These are phyloP conservation scores for Cariama cristata DNA, from an alignment of 2,113 vertebrate species.

Conservation along the genomic window DNA sequence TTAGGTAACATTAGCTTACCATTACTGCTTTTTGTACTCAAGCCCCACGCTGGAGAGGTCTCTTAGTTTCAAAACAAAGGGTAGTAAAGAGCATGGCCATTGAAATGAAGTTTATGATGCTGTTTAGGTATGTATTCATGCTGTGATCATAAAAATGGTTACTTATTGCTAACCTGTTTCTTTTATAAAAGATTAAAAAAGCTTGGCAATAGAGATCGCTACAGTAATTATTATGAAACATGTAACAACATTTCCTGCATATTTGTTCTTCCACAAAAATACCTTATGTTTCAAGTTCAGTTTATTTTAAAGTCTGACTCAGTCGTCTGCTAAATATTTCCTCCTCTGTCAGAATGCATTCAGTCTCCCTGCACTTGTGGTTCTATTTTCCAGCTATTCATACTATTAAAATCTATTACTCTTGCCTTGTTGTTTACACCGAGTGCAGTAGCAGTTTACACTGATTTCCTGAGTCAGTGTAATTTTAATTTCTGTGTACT, in stretches of 20 bases:
- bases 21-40: background rate
- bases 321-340: background rate
- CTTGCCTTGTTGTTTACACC: background rate
- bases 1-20: background rate
- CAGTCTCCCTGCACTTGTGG: background rate
- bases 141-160: conserved; percentile 55
- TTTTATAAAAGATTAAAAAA: conserved; percentile 53
- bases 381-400: background rate
- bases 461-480: background rate
- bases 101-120: conserved; percentile 10
- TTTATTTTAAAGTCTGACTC: conserved; percentile 1
- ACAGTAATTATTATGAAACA: conserved; percentile 27
- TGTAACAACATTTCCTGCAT: background rate
- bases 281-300: background rate
- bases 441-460: background rate
- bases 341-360: background rate
- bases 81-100: conserved; percentile 1
- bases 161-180: conserved; percentile 43
- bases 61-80: conserved; percentile 25
- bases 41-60: background rate
- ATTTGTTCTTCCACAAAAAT: background rate
- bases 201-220: background rate
- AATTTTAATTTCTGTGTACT: conserved; percentile 10
- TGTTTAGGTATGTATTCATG: conserved; percentile 28
- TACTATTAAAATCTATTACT: background rate